These are phyloP conservation scores for Tenrec ecaudatus DNA, from an alignment of 2,113 vertebrate genomes.

Conservation along the genomic window DNA sequence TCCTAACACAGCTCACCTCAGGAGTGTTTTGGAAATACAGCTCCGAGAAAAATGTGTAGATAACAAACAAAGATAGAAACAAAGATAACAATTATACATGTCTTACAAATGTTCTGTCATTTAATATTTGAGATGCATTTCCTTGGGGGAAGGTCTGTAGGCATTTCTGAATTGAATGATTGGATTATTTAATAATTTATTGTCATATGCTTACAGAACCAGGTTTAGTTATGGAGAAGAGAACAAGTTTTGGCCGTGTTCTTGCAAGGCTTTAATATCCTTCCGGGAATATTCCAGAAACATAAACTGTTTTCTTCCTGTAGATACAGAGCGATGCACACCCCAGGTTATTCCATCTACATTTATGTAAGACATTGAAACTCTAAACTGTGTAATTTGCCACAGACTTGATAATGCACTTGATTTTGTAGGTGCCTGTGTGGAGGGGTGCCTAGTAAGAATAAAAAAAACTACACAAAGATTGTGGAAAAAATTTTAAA, in stretches of 20 bases:
- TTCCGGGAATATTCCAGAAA: not conserved
- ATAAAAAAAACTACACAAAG: not conserved
- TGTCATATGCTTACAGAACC: not conserved
- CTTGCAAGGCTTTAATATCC: not conserved
- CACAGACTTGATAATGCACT: not conserved
- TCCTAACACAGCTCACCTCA: not conserved
- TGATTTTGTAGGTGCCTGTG: not conserved
- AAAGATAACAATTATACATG: not conserved
- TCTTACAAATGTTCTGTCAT: not conserved
- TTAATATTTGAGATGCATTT: not conserved
- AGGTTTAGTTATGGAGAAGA: not conserved
- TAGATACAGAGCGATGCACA: not conserved
- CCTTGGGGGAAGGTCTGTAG: not conserved
- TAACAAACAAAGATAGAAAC: not conserved
- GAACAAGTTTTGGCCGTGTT: not conserved
- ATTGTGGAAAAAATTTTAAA: not conserved
- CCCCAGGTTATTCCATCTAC: not conserved
- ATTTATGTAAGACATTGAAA: not conserved
- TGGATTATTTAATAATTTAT: not conserved
- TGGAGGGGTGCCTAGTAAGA: not conserved
- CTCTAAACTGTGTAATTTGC: not conserved
- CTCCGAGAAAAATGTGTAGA: not conserved
- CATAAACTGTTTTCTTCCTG: not conserved
- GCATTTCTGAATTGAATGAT: not conserved
- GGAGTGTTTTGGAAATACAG: not conserved